Evolutionary conservation across 2,113 vertebrate species (phyloP).

Genomic region (Salminus brasiliensis): DNA sequence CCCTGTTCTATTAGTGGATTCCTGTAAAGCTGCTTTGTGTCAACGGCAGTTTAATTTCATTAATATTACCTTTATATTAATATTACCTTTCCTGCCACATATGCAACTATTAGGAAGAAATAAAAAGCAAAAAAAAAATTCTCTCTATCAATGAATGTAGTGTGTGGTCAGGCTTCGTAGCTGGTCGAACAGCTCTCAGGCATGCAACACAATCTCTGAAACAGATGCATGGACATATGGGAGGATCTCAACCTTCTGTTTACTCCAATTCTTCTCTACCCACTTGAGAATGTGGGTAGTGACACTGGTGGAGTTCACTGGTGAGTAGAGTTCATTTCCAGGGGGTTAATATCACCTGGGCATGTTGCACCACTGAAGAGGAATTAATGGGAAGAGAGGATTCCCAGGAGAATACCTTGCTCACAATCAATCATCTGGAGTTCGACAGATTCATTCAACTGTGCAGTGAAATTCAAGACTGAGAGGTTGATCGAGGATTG

Average conservation of each 20-base stretch:
- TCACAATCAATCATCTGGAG: no score
- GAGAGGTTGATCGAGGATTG: background rate
- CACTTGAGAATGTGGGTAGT: background rate
- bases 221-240: constrained; percentile 37
- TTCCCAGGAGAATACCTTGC: no score
- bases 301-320: background rate
- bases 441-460: no score
- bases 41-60: no score
- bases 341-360: background rate
- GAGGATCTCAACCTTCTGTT: constrained; percentile 5
- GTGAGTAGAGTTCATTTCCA: background rate
- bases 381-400: no score
- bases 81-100: no score
- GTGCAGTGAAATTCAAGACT: background rate
- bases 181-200: background rate
- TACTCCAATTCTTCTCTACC: background rate
- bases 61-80: no score
- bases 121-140: no score
- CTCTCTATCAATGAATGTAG: no score
- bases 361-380: background rate
- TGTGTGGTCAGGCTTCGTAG: constrained; percentile 20
- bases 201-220: constrained; percentile 28
- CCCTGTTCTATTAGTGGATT: no score
- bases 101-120: no score
- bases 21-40: no score